Percentiles rank a stretch among this genome's conserved stretches.
Conservation (phyloP, 1,140 invertebrate genomes). For the Aricia agestis region DNA sequence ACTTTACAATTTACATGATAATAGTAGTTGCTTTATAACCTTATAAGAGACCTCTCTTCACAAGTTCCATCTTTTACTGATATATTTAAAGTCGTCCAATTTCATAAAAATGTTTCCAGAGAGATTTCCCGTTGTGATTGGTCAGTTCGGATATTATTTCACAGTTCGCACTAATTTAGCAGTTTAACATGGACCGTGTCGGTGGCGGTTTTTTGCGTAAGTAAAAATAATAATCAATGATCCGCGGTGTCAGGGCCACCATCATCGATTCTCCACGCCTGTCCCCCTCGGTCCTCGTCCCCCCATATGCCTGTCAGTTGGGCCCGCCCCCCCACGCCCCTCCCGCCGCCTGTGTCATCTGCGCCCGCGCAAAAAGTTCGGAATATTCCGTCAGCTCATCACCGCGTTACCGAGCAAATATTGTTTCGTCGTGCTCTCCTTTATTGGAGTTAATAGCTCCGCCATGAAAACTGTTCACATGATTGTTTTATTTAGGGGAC, state of each 20-base stretch:
- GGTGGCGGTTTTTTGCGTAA: neutral
- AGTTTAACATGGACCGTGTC: neutral
- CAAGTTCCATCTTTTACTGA: no score
- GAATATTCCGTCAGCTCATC: neutral
- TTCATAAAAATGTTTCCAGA: no score
- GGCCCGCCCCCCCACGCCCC: no score
- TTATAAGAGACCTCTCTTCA: no score
- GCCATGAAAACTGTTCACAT: neutral
- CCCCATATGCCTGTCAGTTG: no score
- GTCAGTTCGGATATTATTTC: neutral
- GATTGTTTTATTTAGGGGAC: no score
- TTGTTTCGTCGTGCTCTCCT: neutral
- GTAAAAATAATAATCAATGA: conserved; percentile 10
- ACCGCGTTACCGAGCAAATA: neutral
- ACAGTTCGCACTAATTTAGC: neutral
- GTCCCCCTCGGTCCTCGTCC: neutral
- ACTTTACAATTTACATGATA: no score
- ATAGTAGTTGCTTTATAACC: no score
- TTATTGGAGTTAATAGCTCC: neutral
- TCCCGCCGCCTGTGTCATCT: neutral
- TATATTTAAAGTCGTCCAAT: no score
- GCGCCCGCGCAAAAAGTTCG: neutral
- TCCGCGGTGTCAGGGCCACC: neutral
- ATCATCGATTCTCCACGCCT: neutral
- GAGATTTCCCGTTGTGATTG: neutral